Evolutionary conservation across 1,140 invertebrate genomes (phyloP), one percentile per base, ranked within the genome.

Genomic region (Drosophila willistoni): DNA sequence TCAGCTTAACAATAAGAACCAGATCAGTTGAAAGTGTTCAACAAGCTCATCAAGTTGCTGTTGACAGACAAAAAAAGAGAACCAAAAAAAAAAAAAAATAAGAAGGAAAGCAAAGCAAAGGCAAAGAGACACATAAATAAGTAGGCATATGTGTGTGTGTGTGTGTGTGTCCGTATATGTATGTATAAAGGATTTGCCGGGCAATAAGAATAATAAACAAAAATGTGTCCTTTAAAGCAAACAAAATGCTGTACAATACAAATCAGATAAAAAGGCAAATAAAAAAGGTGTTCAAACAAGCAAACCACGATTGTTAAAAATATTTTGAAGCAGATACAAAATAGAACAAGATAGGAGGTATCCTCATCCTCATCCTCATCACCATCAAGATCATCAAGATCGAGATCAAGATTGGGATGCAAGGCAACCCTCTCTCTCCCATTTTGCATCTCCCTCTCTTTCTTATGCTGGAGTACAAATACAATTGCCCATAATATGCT

Each of bases 271-370:
- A 81, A 83, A 68, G 69, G 64, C 62, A 73, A 70, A 59, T 63
- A 83, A 62, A 86, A 83, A 89, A 89, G 84, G 84, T 89, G 84
- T 89, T 90, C 84, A 89, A 89, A 89, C 84, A 89, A 84, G 84
- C 84, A 89, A 89, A 89, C 84, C 84, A 89, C 84, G 84, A 89
- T 90, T 89, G 85, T 89, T 87, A 73, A 79, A 89, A 89, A 89
- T 90, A 89, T 89, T 89, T 84, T 89, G 84, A 89, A 81, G 85
- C 85, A 60, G 66, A 66, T 80, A 81, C 73, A 80, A 87, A 89
- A 89, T 85, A 82, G 79, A 82, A 85, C 79, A 73, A 79, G 79
- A 79, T 77, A 57, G 17, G 17, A 51, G 44, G 44, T 17, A 47
- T 17, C 44, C 44, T 69, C 34, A 36, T 34, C 34, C 34, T 34